These are phyloP conservation scores for Coelopa pilipes DNA, from an alignment of 2,888 invertebrate species.

Conservation along the genomic window DNA sequence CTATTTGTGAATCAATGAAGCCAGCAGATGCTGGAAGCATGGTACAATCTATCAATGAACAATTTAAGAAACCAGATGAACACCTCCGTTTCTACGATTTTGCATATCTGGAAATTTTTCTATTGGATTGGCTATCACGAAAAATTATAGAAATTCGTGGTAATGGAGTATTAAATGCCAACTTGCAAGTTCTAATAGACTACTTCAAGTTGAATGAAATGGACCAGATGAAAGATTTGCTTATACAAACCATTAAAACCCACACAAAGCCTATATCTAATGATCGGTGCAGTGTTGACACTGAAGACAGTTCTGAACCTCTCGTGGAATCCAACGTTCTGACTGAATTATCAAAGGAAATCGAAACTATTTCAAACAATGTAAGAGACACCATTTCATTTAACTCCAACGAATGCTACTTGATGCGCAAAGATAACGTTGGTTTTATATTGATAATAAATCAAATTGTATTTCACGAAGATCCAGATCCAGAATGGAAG, in stretches of 20 bases:
- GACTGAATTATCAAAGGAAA: neutral
- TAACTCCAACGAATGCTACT: conserved; percentile 45
- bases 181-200: conserved; percentile 56
- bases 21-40: conserved; percentile 54
- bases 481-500: conserved; percentile 49
- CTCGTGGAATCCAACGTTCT: neutral
- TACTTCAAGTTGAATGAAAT: conserved; percentile 59
- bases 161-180: conserved; percentile 47
- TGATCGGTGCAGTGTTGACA: conserved; percentile 3
- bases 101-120: conserved; percentile 58
- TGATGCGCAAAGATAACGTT: conserved; percentile 51
- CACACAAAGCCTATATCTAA: conserved; percentile 36
- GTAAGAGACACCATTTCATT: neutral
- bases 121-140: conserved; percentile 61
- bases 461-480: conserved; percentile 56
- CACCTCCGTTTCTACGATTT: conserved; percentile 57
- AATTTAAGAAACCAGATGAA: conserved; percentile 45
- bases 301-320: conserved; percentile 33
- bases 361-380: conserved; percentile 3
- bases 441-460: conserved; percentile 63
- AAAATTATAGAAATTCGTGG: conserved; percentile 50
- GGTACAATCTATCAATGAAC: conserved; percentile 51
- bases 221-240: conserved; percentile 49
- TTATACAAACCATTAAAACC: conserved; percentile 51
- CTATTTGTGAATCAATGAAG: conserved; percentile 66